phyloP scores from a whole-genome alignment of 2,113 vertebrate genomes.

The Bombycilla garrulus region DNA sequence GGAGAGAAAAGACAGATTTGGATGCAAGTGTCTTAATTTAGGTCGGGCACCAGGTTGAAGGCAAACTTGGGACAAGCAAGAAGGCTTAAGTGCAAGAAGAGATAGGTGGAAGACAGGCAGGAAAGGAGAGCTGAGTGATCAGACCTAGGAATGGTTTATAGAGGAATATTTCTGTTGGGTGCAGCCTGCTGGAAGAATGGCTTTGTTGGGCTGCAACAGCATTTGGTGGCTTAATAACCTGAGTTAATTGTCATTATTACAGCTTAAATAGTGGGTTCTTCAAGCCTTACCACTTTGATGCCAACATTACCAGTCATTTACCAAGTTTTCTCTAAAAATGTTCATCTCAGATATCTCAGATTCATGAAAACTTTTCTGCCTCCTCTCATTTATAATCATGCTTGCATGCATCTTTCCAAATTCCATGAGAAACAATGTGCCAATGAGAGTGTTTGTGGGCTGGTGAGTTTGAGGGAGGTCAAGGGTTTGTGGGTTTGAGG shows the following conservation, averaged over 20 bases:
- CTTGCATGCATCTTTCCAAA: neutral
- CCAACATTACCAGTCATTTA: neutral
- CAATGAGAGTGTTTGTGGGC: no score
- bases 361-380: neutral
- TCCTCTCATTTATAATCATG: neutral
- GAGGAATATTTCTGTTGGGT: neutral
- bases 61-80: neutral
- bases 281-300: neutral
- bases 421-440: neutral
- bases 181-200: neutral
- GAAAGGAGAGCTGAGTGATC: neutral
- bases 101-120: neutral
- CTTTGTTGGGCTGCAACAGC: neutral
- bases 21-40: neutral
- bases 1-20: neutral
- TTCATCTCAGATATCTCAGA: neutral
- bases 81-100: neutral
- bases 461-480: neutral
- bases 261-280: neutral
- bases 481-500: neutral
- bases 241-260: neutral
- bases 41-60: neutral
- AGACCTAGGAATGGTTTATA: neutral
- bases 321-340: neutral
- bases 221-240: neutral